These are phyloP conservation scores for Melolontha melolontha DNA, from an alignment of 2,888 invertebrate genomes.

Conservation along the genomic window DNA sequence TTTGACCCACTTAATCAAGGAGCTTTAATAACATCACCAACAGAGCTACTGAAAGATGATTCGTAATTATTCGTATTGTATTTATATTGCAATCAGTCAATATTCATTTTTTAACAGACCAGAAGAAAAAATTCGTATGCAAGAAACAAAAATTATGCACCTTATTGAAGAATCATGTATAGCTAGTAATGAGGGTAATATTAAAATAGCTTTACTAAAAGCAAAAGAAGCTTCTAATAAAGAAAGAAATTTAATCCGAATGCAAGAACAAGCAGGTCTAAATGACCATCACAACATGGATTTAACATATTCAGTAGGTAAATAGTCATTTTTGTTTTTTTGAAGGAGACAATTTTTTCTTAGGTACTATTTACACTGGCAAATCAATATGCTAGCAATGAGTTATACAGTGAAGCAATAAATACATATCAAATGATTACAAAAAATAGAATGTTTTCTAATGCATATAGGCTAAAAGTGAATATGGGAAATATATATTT, in stretches of 20 bases:
- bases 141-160: constrained; percentile 90
- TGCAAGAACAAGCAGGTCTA: constrained; percentile 91
- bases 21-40: constrained; percentile 69
- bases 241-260: constrained; percentile 88
- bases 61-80: constrained; percentile 71
- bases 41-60: constrained; percentile 82
- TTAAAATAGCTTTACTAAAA: constrained; percentile 81
- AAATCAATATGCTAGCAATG: constrained; percentile 93
- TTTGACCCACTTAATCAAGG: constrained; percentile 85
- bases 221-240: constrained; percentile 97
- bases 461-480: constrained; percentile 92
- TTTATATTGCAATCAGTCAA: constrained; percentile 11
- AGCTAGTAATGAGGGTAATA: constrained; percentile 74
- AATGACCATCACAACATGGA: constrained; percentile 95
- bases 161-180: constrained; percentile 92
- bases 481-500: constrained; percentile 99
- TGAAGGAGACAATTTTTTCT: constrained; percentile 47
- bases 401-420: constrained; percentile 95
- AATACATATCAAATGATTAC: constrained; percentile 96
- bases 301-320: constrained; percentile 88
- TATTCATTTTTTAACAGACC: constrained; percentile 68
- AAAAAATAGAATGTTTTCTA: constrained; percentile 92
- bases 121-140: constrained; percentile 89
- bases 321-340: background rate
- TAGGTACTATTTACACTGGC: constrained; percentile 96